Evolutionary conservation across 1,140 invertebrate genomes (phyloP).

Genomic region (Telenomus remus): DNA sequence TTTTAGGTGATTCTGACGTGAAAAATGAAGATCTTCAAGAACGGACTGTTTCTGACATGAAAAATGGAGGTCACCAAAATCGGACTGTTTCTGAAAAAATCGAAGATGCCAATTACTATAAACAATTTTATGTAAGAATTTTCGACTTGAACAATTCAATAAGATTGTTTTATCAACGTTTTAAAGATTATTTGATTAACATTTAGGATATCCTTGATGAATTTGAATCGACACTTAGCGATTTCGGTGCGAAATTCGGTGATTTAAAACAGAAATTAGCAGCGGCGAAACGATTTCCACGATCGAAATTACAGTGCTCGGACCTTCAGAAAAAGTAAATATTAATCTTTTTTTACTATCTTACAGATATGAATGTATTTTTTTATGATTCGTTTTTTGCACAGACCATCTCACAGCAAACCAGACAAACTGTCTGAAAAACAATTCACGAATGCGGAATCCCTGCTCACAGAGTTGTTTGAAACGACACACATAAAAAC

Average conservation of each 20-base stretch:
- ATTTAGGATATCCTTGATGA: slow-evolving; percentile 18
- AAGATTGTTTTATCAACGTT: too few relatives aligned
- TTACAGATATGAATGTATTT: background rate
- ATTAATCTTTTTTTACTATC: background rate
- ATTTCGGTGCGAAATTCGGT: slow-evolving; percentile 14
- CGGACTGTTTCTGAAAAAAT: too few relatives aligned
- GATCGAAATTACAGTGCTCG: too few relatives aligned
- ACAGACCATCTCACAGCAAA: slow-evolving; percentile 43
- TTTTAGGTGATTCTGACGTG: too few relatives aligned
- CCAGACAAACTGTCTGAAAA: slow-evolving; percentile 75
- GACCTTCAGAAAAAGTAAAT: slow-evolving; percentile 7
- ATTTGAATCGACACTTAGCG: slow-evolving; percentile 12
- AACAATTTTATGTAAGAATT: too few relatives aligned
- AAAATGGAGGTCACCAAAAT: too few relatives aligned
- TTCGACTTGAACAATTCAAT: too few relatives aligned
- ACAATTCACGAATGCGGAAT: slow-evolving; percentile 82
- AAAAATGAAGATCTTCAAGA: too few relatives aligned
- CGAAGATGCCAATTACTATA: too few relatives aligned
- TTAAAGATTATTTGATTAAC: too few relatives aligned
- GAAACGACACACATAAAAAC: slow-evolving; percentile 87
- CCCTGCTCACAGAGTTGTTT: slow-evolving; percentile 86
- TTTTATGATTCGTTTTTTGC: slow-evolving; percentile 6
- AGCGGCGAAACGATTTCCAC: too few relatives aligned
- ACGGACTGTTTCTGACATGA: too few relatives aligned
- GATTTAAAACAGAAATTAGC: slow-evolving; percentile 18